Base-by-base conservation (phyloP, 2,888 invertebrate species). In the Colletes collaris region DNA sequence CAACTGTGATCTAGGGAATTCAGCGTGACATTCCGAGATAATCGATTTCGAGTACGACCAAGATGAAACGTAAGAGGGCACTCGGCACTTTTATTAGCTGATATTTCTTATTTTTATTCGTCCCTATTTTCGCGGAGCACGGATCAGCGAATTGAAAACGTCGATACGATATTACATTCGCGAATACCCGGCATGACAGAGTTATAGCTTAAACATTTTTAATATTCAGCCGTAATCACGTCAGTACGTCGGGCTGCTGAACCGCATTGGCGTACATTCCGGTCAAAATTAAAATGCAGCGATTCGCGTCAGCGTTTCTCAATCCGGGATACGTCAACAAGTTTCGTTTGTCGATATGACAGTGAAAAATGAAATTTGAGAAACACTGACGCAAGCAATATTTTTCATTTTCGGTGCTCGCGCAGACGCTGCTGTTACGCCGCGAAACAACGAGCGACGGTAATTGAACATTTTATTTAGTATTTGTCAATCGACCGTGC, bases 71-170 rank as follows among this genome's bases (percentile, higher is more conserved):
- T 40, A n/a, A 59, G 37, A 46, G 72, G 64, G 16, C 52, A n/a
- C 27, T 58, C 50, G 35, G 35, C 35, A 8, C 13, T 58, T 77
- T 74, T 77, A 66, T 67, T 74, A 77, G 56, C 67, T 56, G 75
- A 58, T 52, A 74, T 74, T 74, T 77, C 52, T 52, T 63, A 67
- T 65, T 71, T 71, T 65, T 71, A 76, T 53, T 53, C 64, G 52
- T 11, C 13, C n/a, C 44, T 71, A 55, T 63, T 67, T 67, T 63
- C 73, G 62, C 44, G 13, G 11, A 7, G 11, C 50, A 11, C 56
- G 37, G 67, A 40, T 53, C 67, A 50, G 66, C 60, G 56, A 56
- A 73, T 74, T 44, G 50, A 46, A 52, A 27, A 46, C 40, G 27
- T 64, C 58, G n/a, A 37, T n/a, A 27, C 2, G n/a, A 50, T 40